Conservation (phyloP, 1,140 invertebrate genomes). For the Formica selysi region DNA sequence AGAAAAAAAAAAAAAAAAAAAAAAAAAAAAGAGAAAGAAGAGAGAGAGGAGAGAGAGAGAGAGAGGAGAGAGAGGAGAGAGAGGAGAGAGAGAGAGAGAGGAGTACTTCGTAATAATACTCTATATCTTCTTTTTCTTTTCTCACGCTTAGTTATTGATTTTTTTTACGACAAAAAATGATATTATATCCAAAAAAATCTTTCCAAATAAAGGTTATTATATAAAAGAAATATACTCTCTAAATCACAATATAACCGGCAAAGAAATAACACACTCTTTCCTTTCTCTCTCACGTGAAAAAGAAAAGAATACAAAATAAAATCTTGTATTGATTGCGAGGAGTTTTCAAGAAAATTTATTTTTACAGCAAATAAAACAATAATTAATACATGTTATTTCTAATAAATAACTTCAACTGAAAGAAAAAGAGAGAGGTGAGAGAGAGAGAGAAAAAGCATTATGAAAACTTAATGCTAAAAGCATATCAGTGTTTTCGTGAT, state of each 20-base stretch:
- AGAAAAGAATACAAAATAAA: not conserved
- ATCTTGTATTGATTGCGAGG: not conserved
- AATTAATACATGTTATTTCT: not conserved
- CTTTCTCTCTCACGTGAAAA: not conserved
- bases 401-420: not conserved
- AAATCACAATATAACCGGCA: not conserved
- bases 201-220: slow-evolving; percentile 5
- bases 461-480: not conserved
- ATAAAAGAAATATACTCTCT: not conserved
- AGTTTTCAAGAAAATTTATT: slow-evolving; percentile 15
- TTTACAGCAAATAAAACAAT: too few species aligned
- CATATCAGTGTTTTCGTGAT: not conserved
- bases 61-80: not conserved
- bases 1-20: too few species aligned
- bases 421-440: too few species aligned
- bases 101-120: not conserved
- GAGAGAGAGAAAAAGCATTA: not conserved
- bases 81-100: too few species aligned
- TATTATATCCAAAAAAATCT: not conserved
- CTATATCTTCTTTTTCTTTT: not conserved
- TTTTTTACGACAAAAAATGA: not conserved
- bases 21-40: too few species aligned
- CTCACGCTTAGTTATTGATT: not conserved
- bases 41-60: too few species aligned
- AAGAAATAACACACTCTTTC: not conserved